Percentiles rank a stretch among this genome's conserved stretches.
phyloP scores from a whole-genome alignment of 2,113 vertebrate species.

The Jacana jacana region DNA sequence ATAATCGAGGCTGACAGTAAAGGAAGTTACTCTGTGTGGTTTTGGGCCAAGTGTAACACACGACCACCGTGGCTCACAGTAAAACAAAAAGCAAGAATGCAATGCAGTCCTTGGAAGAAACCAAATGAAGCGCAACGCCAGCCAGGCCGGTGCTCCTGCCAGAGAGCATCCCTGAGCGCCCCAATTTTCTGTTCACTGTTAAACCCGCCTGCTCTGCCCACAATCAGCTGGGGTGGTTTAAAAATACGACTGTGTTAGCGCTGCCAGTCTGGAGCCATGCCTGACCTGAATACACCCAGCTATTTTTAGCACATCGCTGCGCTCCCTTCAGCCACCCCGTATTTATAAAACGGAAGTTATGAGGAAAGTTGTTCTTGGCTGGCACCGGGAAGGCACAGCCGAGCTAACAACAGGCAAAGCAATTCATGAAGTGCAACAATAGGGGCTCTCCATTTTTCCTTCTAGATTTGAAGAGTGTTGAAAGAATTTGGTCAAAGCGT shows the following conservation, averaged over 20 bases:
- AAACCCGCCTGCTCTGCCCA: not conserved
- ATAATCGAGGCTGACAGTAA: not conserved
- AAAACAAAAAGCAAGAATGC: not conserved
- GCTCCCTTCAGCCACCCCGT: not conserved
- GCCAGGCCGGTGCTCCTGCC: not conserved
- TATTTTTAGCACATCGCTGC: not conserved
- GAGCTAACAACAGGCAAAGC: not conserved
- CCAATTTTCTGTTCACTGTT: not conserved
- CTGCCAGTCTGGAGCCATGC: not conserved
- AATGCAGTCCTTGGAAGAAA: accelerated
- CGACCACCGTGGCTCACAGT: accelerated
- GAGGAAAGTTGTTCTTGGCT: slow-evolving; percentile 41
- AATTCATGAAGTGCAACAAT: not conserved
- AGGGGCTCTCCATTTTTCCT: not conserved
- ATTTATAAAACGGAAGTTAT: not conserved
- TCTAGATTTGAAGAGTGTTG: not conserved
- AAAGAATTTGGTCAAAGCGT: not conserved
- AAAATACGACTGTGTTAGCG: not conserved
- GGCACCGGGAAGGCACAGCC: not conserved
- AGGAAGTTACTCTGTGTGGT: not conserved
- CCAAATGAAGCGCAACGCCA: not conserved
- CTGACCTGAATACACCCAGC: slow-evolving; percentile 26
- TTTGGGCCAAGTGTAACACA: not conserved
- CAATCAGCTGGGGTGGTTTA: not conserved
- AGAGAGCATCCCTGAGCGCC: not conserved